Evolutionary conservation across 2,888 invertebrate species (phyloP).

Genomic region (Linnaemya tessellans): DNA sequence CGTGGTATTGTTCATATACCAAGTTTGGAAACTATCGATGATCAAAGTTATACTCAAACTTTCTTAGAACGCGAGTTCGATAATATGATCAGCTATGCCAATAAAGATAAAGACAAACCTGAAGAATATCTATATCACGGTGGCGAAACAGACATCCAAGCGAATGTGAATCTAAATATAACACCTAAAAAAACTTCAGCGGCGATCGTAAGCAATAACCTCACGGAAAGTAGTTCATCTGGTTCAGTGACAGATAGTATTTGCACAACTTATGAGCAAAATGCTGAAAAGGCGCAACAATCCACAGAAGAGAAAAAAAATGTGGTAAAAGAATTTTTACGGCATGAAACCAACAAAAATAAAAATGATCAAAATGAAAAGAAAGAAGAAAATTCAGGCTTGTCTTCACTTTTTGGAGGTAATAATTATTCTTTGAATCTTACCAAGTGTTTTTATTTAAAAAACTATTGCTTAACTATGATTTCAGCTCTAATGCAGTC

Average conservation of each 20-base stretch:
- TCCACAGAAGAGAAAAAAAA: constrained; percentile 13
- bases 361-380: constrained; percentile 39
- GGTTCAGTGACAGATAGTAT: constrained; percentile 86
- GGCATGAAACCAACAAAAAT: constrained; percentile 44
- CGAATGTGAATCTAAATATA: background rate
- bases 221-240: constrained; percentile 87
- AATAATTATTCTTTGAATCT: constrained; percentile 49
- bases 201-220: constrained; percentile 78
- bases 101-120: constrained; percentile 45
- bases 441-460: background rate
- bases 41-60: constrained; percentile 77
- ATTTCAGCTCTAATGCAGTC: constrained; percentile 84
- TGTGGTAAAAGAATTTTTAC: constrained; percentile 41
- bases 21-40: constrained; percentile 84
- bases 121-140: constrained; percentile 38
- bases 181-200: constrained; percentile 37
- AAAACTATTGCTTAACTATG: background rate
- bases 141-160: background rate
- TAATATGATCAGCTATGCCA: constrained; percentile 63
- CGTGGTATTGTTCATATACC: constrained; percentile 83
- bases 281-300: constrained; percentile 54
- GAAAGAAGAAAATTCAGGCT: constrained; percentile 77
- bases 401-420: constrained; percentile 84
- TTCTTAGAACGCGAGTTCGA: constrained; percentile 77
- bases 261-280: constrained; percentile 85